Percentiles rank a stretch among this genome's conserved stretches.
These are phyloP conservation scores for Philhelius pedissequus DNA, from an alignment of 2,888 invertebrate species.

Conservation along the genomic window DNA sequence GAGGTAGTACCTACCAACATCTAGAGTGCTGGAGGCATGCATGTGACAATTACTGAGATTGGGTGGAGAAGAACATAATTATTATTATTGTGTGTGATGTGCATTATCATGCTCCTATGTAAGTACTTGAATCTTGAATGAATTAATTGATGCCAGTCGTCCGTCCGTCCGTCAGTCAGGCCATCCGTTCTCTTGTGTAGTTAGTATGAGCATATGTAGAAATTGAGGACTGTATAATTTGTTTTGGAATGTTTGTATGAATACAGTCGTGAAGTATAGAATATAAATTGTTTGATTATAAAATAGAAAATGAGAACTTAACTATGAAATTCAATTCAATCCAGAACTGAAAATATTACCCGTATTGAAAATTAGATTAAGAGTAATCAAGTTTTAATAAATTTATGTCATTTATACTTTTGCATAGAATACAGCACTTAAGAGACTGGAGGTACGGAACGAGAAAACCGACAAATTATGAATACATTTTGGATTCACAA, in stretches of 20 bases:
- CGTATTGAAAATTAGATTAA: background rate
- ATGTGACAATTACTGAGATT: background rate
- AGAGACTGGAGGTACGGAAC: no score
- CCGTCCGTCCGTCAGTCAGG: background rate
- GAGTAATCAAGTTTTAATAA: background rate
- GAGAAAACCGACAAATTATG: no score
- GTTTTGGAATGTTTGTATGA: background rate
- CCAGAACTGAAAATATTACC: background rate
- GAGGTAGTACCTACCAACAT: background rate
- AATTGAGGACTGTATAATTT: background rate
- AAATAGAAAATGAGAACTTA: background rate
- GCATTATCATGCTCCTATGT: background rate
- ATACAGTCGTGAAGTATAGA: background rate
- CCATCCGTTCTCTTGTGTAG: background rate
- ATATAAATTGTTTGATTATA: constrained; percentile 1
- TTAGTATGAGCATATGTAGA: background rate
- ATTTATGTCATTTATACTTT: no score
- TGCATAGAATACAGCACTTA: no score
- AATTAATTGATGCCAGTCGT: background rate
- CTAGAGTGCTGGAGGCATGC: background rate
- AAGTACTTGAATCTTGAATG: background rate
- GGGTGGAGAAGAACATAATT: background rate
- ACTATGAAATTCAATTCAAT: background rate
- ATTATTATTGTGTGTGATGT: background rate
- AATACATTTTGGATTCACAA: no score